Conservation (phyloP, 2,888 invertebrate genomes). For the Campoletis raptor region DNA sequence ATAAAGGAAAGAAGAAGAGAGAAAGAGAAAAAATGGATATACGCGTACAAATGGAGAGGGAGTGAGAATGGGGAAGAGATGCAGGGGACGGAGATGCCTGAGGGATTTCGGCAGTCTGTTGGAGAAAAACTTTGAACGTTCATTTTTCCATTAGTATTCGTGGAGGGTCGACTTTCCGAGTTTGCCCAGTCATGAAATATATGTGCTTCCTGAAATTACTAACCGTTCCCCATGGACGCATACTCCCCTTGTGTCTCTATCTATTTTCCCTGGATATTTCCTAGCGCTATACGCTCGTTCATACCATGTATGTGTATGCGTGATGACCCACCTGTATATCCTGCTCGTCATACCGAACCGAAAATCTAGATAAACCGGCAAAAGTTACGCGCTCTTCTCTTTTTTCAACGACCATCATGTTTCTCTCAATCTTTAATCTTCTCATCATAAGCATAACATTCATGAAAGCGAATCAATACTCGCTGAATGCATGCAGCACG, state of each 20-base stretch:
- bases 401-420: not conserved
- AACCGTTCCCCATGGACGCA: constrained; percentile 69
- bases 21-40: constrained; percentile 44
- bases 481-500: not conserved
- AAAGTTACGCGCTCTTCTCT: not conserved
- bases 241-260: constrained; percentile 45
- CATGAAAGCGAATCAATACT: not conserved
- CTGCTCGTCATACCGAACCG: not conserved
- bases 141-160: constrained; percentile 77
- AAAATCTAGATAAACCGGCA: constrained; percentile 1
- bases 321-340: constrained; percentile 9
- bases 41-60: constrained; percentile 13
- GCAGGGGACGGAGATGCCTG: constrained; percentile 39
- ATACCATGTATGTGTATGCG: not conserved
- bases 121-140: constrained; percentile 73
- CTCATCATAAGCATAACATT: constrained; percentile 7
- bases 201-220: constrained; percentile 70
- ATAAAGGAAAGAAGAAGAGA: constrained; percentile 4
- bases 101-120: constrained; percentile 71
- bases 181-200: constrained; percentile 70
- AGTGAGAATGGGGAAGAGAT: constrained; percentile 11
- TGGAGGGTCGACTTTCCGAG: constrained; percentile 69
- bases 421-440: constrained; percentile 3
- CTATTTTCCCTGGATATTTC: constrained; percentile 43
- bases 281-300: not conserved